These are phyloP conservation scores for Aporophyla lueneburgensis DNA, from an alignment of 2,888 invertebrate genomes.

Conservation along the genomic window DNA sequence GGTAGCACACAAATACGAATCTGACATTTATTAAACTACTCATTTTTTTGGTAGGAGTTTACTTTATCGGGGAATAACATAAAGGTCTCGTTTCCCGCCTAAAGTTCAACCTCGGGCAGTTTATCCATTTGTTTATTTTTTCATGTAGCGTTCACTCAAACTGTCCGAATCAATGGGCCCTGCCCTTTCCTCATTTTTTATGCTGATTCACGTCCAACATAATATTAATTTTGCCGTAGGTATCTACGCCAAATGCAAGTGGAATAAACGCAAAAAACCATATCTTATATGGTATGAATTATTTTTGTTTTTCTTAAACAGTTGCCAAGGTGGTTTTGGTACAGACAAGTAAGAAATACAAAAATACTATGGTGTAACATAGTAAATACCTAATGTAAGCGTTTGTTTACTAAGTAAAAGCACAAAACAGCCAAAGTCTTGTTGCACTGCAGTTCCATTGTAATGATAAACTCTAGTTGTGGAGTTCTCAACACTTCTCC, in stretches of 20 bases:
- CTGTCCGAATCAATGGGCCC: conserved; percentile 44
- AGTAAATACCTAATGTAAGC: conserved; percentile 22
- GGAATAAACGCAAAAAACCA: not conserved
- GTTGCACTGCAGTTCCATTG: conserved; percentile 42
- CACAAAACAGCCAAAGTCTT: conserved; percentile 18
- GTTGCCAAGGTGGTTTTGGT: not conserved
- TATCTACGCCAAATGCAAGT: not conserved
- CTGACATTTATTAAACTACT: not conserved
- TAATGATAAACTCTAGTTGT: conserved; percentile 59
- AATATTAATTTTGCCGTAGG: conserved; percentile 21
- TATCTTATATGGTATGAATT: not conserved
- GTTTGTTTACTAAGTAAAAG: conserved; percentile 32
- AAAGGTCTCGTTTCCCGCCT: conserved; percentile 4
- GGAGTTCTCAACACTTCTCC: conserved; percentile 46
- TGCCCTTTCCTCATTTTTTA: conserved; percentile 42
- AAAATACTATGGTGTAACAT: too few relatives aligned
- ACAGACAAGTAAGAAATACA: too few relatives aligned
- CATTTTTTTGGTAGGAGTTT: not conserved
- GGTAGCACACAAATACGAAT: conserved; percentile 3
- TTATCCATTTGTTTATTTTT: conserved; percentile 42
- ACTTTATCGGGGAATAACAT: conserved; percentile 20
- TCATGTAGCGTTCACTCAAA: conserved; percentile 27
- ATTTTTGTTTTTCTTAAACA: not conserved
- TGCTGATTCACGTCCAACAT: conserved; percentile 27
- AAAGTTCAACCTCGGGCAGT: conserved; percentile 17